phyloP scores from a whole-genome alignment of 2,797 vertebrate species.

The Cyclura pinguis region DNA sequence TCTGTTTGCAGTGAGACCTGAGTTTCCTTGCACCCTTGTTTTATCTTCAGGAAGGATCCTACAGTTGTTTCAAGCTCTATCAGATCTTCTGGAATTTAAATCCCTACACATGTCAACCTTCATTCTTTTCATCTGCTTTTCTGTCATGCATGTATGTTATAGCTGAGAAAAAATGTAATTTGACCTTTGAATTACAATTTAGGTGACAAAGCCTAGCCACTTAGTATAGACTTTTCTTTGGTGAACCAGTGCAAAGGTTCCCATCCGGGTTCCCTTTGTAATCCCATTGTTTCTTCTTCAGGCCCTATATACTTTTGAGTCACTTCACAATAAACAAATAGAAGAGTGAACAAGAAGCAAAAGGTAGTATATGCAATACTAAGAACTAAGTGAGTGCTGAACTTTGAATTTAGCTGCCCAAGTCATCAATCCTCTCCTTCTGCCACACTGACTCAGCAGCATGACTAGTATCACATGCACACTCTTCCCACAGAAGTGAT shows the following conservation, averaged over 20 bases:
- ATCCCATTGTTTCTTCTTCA: background rate
- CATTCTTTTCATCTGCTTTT: background rate
- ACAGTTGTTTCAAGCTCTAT: background rate
- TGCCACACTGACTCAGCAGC: too few relatives aligned
- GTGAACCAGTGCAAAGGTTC: background rate
- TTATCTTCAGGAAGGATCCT: background rate
- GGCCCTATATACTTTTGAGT: background rate
- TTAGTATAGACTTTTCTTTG: background rate
- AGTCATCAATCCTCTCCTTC: too few relatives aligned
- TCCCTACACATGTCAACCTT: background rate
- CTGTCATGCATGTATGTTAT: background rate
- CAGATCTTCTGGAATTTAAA: background rate
- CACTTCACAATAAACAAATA: background rate
- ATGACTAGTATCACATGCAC: background rate
- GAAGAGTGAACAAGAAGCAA: background rate
- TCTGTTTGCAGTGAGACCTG: background rate
- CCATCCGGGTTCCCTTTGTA: background rate
- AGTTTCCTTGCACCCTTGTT: background rate
- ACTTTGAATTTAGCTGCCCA: background rate
- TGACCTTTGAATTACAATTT: background rate
- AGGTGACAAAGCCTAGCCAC: background rate
- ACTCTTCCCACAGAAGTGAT: too few relatives aligned
- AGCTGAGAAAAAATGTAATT: background rate
- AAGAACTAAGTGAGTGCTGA: background rate
- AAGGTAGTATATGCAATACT: background rate